Evolutionary conservation across 2,888 invertebrate species (phyloP).

Genomic region (Hylaea fasciaria): DNA sequence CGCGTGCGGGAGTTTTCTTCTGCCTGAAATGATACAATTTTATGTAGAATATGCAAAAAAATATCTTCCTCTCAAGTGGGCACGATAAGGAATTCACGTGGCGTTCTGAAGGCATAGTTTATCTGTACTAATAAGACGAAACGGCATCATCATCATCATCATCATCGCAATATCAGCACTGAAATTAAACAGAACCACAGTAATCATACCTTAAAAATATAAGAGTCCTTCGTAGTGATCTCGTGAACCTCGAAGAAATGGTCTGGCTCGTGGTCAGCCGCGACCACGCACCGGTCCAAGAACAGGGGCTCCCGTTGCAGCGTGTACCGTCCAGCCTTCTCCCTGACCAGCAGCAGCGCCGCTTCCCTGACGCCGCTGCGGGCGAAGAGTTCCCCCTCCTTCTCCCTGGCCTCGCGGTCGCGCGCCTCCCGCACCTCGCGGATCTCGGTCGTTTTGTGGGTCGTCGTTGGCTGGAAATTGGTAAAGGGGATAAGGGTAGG

Average conservation of each 20-base stretch:
- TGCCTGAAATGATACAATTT: conserved; percentile 86
- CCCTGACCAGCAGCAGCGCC: conserved; percentile 93
- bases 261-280: conserved; percentile 95
- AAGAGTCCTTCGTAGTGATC: conserved; percentile 95
- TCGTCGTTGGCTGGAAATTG: conserved; percentile 86
- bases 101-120: too few relatives aligned
- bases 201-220: conserved; percentile 98
- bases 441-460: conserved; percentile 88
- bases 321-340: conserved; percentile 95
- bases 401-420: conserved; percentile 75
- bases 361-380: conserved; percentile 93
- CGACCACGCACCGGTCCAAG: conserved; percentile 95
- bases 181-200: too few relatives aligned
- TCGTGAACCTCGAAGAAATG: conserved; percentile 98
- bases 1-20: conserved; percentile 94
- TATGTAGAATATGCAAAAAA: too few relatives aligned
- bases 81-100: too few relatives aligned
- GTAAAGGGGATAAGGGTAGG: conserved; percentile 3
- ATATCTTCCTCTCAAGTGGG: too few relatives aligned
- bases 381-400: conserved; percentile 86
- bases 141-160: too few relatives aligned
- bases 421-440: conserved; percentile 86
- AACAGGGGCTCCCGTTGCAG: conserved; percentile 95
- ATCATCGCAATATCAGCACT: too few relatives aligned
- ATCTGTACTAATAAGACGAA: too few relatives aligned